Percentiles rank a stretch among this genome's conserved stretches.
These are phyloP conservation scores for Cryptocephalus moraei DNA, from an alignment of 2,888 invertebrate species.

Conservation along the genomic window DNA sequence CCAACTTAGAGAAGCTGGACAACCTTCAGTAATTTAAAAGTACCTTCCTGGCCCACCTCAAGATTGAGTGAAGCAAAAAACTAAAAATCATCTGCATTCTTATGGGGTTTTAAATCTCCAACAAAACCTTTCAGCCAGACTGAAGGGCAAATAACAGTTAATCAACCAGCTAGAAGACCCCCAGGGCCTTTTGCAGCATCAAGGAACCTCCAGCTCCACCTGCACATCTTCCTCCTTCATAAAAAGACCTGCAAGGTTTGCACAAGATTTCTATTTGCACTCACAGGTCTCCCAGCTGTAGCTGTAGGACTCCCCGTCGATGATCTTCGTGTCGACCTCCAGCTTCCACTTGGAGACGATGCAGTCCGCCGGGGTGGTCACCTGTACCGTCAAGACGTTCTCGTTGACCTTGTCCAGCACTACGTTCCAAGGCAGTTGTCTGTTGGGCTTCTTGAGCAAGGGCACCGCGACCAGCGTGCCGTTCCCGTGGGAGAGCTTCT, in stretches of 20 bases:
- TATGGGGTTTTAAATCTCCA: no score
- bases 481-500: slow-evolving; percentile 69
- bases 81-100: no score
- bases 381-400: slow-evolving; percentile 50
- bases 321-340: slow-evolving; percentile 70
- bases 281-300: slow-evolving; percentile 68
- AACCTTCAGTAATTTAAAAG: no score
- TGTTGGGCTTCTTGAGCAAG: slow-evolving; percentile 52
- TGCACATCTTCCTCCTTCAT: no score
- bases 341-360: slow-evolving; percentile 76
- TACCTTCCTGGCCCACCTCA: no score
- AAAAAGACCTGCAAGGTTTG: no score
- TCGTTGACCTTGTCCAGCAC: slow-evolving; percentile 57
- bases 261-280: not conserved
- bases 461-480: slow-evolving; percentile 70
- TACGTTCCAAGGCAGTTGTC: slow-evolving; percentile 62
- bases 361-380: slow-evolving; percentile 61
- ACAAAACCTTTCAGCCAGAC: no score
- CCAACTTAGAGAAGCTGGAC: no score
- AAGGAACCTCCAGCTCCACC: no score
- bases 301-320: slow-evolving; percentile 58
- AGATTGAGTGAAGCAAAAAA: no score
- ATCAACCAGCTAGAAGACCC: no score
- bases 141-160: not conserved
- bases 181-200: no score